A percentile compares a stretch with the other conserved stretches of the same genome.
phyloP scores from a whole-genome alignment of 2,888 invertebrate species.

The Hemicrepidius hirtus region DNA sequence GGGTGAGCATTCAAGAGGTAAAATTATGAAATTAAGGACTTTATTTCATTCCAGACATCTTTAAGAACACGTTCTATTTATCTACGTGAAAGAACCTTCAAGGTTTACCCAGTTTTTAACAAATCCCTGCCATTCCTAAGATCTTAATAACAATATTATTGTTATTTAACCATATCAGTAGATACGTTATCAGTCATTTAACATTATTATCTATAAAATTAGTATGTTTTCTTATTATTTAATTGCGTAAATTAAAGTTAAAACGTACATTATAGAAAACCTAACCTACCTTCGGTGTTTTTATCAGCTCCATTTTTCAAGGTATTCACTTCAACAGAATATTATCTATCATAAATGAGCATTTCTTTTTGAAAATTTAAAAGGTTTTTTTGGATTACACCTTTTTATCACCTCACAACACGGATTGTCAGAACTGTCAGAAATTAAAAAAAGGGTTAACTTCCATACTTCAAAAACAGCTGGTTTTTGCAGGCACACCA shows the following conservation, averaged over 20 bases:
- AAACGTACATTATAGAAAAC: background rate
- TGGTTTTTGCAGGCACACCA: background rate
- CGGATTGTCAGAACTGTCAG: background rate
- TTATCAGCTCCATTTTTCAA: constrained; percentile 65
- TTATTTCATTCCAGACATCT: too few relatives aligned
- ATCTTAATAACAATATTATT: background rate
- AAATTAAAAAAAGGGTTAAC: background rate
- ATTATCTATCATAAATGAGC: constrained; percentile 30
- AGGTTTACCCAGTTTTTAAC: too few relatives aligned
- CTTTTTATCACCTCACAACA: background rate
- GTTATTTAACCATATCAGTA: background rate
- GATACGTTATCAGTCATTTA: background rate
- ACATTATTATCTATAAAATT: too few relatives aligned
- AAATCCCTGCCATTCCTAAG: too few relatives aligned
- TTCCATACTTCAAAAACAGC: constrained; percentile 6
- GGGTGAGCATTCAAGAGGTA: too few relatives aligned
- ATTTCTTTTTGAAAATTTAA: constrained; percentile 21
- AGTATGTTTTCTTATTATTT: background rate
- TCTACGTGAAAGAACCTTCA: too few relatives aligned
- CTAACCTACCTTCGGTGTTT: constrained; percentile 66
- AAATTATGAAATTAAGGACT: too few relatives aligned
- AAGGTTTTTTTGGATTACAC: background rate
- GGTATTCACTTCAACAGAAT: background rate
- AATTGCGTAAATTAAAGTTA: background rate
- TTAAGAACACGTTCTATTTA: too few relatives aligned